A percentile compares a stretch with the other conserved stretches of the same genome.
phyloP scores from a whole-genome alignment of 2,113 vertebrate genomes.

The Sander vitreus region DNA sequence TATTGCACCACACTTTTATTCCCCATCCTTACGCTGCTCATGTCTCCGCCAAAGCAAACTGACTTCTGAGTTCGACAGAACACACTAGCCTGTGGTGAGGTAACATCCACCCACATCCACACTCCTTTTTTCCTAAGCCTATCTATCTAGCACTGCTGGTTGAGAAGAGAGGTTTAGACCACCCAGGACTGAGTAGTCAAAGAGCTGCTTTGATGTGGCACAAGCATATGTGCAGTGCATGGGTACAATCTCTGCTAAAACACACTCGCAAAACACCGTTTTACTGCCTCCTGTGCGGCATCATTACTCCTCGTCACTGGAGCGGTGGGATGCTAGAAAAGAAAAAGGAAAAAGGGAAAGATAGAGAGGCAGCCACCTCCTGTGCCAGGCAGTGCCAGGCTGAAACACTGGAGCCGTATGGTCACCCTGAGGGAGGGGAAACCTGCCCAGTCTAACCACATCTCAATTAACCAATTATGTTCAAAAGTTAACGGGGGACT shows the following conservation, averaged over 20 bases:
- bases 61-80: slow-evolving; percentile 65
- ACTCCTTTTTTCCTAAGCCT: slow-evolving; percentile 63
- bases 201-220: slow-evolving; percentile 82
- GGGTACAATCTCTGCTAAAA: slow-evolving; percentile 75
- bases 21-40: slow-evolving; percentile 44
- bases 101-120: slow-evolving; percentile 72
- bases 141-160: slow-evolving; percentile 61
- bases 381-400: slow-evolving; percentile 72
- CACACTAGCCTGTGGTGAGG: slow-evolving; percentile 61
- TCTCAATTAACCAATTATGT: slow-evolving; percentile 82
- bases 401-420: slow-evolving; percentile 74
- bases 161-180: slow-evolving; percentile 75
- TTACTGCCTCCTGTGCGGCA: slow-evolving; percentile 79
- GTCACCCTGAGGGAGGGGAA: slow-evolving; percentile 73
- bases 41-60: slow-evolving; percentile 69
- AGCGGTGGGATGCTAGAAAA: slow-evolving; percentile 61
- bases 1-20: slow-evolving; percentile 55
- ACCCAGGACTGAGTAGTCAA: slow-evolving; percentile 78
- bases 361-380: slow-evolving; percentile 61
- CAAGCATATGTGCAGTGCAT: slow-evolving; percentile 75
- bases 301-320: slow-evolving; percentile 65
- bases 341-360: slow-evolving; percentile 46
- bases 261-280: slow-evolving; percentile 73
- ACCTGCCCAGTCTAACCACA: slow-evolving; percentile 77
- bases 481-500: slow-evolving; percentile 77